Conservation (phyloP, 1,140 invertebrate genomes). For the Sitobion miscanthi region DNA sequence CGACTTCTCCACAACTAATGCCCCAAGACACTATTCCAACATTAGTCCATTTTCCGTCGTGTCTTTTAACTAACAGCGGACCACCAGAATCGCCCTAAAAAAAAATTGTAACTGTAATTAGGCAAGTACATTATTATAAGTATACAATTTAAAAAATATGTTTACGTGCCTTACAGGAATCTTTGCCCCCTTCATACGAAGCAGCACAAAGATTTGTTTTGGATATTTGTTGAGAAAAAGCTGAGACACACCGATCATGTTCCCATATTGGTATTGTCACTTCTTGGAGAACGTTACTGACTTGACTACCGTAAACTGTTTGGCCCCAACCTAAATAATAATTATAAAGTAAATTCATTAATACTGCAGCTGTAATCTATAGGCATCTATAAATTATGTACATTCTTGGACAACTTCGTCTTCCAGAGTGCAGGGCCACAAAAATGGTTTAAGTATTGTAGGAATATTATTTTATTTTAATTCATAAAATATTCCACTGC, state of each 20-base stretch:
- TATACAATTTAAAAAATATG: neutral
- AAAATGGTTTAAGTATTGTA: neutral
- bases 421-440: neutral
- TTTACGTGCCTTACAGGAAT: conserved; percentile 77
- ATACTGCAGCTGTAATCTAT: neutral
- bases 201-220: conserved; percentile 77
- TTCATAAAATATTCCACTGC: too few relatives aligned
- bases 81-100: conserved; percentile 82
- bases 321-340: conserved; percentile 73
- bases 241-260: conserved; percentile 70
- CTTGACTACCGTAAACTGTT: conserved; percentile 69
- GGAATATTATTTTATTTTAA: neutral
- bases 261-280: conserved; percentile 82
- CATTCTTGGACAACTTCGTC: neutral
- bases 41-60: conserved; percentile 72
- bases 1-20: conserved; percentile 69
- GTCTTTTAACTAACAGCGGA: conserved; percentile 73
- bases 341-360: neutral
- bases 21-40: conserved; percentile 78
- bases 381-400: neutral
- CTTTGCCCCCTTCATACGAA: conserved; percentile 73
- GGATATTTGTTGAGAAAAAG: conserved; percentile 71
- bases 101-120: neutral
- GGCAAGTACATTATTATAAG: neutral
- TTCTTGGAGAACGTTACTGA: conserved; percentile 75